Percentiles rank a stretch among this genome's conserved stretches.
These are phyloP conservation scores for Corythornis vintsioides DNA, from an alignment of 2,113 vertebrate species.

Conservation along the genomic window DNA sequence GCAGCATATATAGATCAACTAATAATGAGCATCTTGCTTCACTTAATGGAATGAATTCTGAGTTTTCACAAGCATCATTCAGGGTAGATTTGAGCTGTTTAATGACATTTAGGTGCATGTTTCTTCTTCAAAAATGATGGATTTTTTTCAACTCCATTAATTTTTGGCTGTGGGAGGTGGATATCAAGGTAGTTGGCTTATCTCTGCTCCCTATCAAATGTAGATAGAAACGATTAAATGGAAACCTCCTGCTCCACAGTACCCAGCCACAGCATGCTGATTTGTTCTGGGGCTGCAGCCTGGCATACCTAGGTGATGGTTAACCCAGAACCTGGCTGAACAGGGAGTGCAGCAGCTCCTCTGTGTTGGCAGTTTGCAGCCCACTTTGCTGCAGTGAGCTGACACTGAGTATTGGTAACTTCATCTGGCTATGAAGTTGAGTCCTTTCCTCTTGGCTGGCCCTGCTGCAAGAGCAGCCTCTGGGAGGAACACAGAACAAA, in stretches of 20 bases:
- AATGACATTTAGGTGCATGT: not conserved
- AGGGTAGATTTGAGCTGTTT: not conserved
- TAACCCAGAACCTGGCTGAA: not conserved
- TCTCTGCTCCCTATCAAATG: not conserved
- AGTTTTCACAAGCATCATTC: not conserved
- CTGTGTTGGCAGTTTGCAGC: rapidly evolving
- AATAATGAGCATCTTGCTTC: not conserved
- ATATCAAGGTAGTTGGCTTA: not conserved
- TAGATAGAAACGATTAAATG: not conserved
- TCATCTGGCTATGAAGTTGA: not conserved
- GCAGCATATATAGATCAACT: not conserved
- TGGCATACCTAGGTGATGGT: not conserved
- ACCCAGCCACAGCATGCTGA: not conserved
- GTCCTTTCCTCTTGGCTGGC: not conserved
- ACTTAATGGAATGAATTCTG: not conserved
- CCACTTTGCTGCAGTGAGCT: not conserved
- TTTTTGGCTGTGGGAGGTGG: not conserved
- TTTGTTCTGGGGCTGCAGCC: not conserved
- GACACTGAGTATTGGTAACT: not conserved
- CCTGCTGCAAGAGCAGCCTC: not conserved
- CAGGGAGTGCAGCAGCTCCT: not conserved
- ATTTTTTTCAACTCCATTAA: not conserved
- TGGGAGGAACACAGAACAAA: not conserved
- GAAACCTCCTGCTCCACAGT: not conserved
- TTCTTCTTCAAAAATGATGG: not conserved